phyloP scores from a whole-genome alignment of 2,888 invertebrate species.

The Eristalis intricaria region DNA sequence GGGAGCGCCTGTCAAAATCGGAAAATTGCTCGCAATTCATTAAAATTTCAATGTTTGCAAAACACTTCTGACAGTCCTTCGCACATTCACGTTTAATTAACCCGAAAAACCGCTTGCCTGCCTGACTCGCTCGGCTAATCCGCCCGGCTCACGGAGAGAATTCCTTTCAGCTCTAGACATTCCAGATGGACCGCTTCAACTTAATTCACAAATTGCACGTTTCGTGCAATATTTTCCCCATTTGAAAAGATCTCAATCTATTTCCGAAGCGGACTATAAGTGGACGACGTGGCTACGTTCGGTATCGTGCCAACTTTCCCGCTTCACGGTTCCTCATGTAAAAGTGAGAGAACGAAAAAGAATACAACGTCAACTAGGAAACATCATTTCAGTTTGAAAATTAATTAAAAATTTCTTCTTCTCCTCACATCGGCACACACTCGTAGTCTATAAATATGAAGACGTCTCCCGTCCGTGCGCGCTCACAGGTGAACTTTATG shows the following conservation, averaged over 20 bases:
- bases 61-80: not conserved
- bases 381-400: conserved; percentile 30
- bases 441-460: conserved; percentile 26
- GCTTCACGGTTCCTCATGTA: not conserved
- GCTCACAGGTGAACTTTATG: conserved; percentile 35
- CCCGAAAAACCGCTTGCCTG: not conserved
- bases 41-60: not conserved
- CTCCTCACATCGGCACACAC: not conserved
- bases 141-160: not conserved
- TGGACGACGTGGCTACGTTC: not conserved
- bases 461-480: conserved; percentile 3
- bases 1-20: not conserved
- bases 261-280: conserved; percentile 23
- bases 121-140: not conserved
- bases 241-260: conserved; percentile 19
- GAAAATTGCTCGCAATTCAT: not conserved
- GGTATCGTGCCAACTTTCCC: conserved; percentile 41
- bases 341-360: not conserved
- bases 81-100: not conserved
- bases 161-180: not conserved
- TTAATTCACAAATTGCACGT: conserved; percentile 7
- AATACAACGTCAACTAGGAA: conserved; percentile 37
- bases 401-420: conserved; percentile 39
- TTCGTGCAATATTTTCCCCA: conserved; percentile 6
- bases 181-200: conserved; percentile 26